Evolutionary conservation across 2,888 invertebrate species (phyloP).

Genomic region (Catocala sponsa): DNA sequence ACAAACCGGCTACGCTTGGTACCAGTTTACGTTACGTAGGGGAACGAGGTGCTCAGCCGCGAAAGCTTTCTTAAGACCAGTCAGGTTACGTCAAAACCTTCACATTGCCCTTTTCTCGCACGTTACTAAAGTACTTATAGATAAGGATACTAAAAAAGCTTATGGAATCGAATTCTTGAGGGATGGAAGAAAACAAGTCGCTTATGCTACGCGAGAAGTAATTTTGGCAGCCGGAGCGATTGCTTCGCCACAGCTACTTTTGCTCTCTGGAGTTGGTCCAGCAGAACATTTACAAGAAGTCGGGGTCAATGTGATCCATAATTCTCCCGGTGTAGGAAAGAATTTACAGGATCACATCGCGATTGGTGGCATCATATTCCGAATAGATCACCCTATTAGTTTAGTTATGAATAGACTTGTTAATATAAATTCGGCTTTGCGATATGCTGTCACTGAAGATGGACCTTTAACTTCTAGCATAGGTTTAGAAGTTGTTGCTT

Average conservation of each 20-base stretch:
- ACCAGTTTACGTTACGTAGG: constrained; percentile 96
- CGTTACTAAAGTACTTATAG: constrained; percentile 92
- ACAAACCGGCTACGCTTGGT: constrained; percentile 95
- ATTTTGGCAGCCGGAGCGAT: constrained; percentile 96
- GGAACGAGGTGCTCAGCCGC: constrained; percentile 94
- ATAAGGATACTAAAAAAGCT: constrained; percentile 91
- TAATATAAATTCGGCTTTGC: constrained; percentile 93
- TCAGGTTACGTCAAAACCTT: constrained; percentile 92
- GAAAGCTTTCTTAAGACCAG: constrained; percentile 95
- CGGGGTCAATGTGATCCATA: constrained; percentile 91
- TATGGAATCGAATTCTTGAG: constrained; percentile 94
- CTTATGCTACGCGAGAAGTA: constrained; percentile 93
- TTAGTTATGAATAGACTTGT: constrained; percentile 94
- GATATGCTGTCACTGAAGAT: constrained; percentile 95
- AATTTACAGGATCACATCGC: constrained; percentile 97
- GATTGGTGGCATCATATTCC: constrained; percentile 94
- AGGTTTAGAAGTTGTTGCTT: constrained; percentile 95
- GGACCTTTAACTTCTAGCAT: constrained; percentile 96
- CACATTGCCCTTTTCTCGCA: constrained; percentile 94
- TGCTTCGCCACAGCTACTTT: constrained; percentile 96
- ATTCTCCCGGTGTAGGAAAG: constrained; percentile 94
- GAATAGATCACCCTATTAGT: constrained; percentile 93
- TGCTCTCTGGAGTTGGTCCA: constrained; percentile 96
- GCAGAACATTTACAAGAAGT: constrained; percentile 91
- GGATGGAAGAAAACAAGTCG: constrained; percentile 88